Conservation (phyloP, 1,140 invertebrate genomes). For the Polyergus mexicanus region DNA sequence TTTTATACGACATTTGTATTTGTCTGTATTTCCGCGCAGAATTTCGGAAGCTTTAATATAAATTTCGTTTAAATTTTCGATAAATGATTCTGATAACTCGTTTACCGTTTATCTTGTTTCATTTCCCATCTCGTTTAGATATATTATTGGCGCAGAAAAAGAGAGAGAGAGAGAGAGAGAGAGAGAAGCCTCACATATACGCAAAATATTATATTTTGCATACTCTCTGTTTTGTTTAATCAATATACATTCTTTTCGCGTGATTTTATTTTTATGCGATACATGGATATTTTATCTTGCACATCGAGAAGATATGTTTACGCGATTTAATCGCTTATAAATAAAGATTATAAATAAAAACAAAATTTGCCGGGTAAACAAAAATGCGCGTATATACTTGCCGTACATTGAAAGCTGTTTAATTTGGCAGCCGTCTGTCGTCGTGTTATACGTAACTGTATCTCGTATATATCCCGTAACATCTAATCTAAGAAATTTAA, state of each 20-base stretch:
- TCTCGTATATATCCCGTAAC: constrained; percentile 36
- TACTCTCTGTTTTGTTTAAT: constrained; percentile 28
- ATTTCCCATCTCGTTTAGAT: constrained; percentile 37
- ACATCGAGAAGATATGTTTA: neutral
- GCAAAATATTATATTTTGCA: constrained; percentile 39
- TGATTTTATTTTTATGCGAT: constrained; percentile 13
- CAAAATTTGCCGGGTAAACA: neutral
- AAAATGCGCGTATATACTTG: neutral
- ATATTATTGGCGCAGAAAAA: neutral
- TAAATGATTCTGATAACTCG: constrained; percentile 45
- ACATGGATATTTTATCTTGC: neutral
- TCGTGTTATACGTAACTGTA: constrained; percentile 28
- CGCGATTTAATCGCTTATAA: neutral
- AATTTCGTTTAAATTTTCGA: constrained; percentile 43
- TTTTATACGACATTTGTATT: neutral
- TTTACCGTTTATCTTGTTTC: constrained; percentile 22
- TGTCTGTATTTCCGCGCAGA: neutral
- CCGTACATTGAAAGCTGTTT: constrained; percentile 25
- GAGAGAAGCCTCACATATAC: neutral
- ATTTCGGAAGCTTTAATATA: constrained; percentile 27
- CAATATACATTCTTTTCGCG: constrained; percentile 18
- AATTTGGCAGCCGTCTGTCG: constrained; percentile 27
- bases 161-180: no score
- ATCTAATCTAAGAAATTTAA: constrained; percentile 61
- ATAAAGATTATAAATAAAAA: neutral